Conservation (phyloP, 2,888 invertebrate genomes). For the Lochmaea capreae region DNA sequence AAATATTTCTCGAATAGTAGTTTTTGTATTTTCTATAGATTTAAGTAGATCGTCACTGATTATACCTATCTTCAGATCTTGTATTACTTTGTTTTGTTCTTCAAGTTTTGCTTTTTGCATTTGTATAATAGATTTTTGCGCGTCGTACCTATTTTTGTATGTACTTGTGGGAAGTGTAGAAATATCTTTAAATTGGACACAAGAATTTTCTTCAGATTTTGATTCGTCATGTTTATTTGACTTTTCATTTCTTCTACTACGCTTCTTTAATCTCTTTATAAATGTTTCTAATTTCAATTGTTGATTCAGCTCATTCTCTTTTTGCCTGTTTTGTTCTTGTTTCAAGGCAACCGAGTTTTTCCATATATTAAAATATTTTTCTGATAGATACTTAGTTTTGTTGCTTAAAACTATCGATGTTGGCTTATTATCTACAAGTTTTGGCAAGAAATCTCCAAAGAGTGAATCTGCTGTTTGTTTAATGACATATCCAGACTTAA, state of each 20-base stretch:
- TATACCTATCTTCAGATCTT: slow-evolving; percentile 78
- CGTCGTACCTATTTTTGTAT: slow-evolving; percentile 68
- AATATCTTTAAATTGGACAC: not conserved
- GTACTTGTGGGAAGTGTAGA: slow-evolving; percentile 28
- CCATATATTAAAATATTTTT: slow-evolving; percentile 53
- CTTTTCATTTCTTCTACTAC: slow-evolving; percentile 43
- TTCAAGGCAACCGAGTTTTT: slow-evolving; percentile 41
- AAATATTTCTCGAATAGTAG: slow-evolving; percentile 68
- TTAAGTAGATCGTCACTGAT: slow-evolving; percentile 74
- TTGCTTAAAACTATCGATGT: not conserved
- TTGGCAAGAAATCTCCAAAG: slow-evolving; percentile 23
- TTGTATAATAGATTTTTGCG: slow-evolving; percentile 80
- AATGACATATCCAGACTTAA: slow-evolving; percentile 5
- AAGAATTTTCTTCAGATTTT: not conserved
- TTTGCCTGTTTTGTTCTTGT: slow-evolving; percentile 40
- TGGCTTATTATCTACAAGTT: not conserved
- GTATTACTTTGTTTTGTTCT: slow-evolving; percentile 79
- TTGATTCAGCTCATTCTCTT: slow-evolving; percentile 41
- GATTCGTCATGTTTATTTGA: not conserved
- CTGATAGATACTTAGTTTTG: slow-evolving; percentile 12
- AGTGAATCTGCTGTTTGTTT: slow-evolving; percentile 18
- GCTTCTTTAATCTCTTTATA: slow-evolving; percentile 52
- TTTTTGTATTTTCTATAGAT: slow-evolving; percentile 70
- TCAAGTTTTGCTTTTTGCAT: slow-evolving; percentile 77
- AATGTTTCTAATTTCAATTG: slow-evolving; percentile 56